Base-by-base conservation (phyloP, 53 echinoderm and acorn worm species). In the Patiria pectinifera region DNA sequence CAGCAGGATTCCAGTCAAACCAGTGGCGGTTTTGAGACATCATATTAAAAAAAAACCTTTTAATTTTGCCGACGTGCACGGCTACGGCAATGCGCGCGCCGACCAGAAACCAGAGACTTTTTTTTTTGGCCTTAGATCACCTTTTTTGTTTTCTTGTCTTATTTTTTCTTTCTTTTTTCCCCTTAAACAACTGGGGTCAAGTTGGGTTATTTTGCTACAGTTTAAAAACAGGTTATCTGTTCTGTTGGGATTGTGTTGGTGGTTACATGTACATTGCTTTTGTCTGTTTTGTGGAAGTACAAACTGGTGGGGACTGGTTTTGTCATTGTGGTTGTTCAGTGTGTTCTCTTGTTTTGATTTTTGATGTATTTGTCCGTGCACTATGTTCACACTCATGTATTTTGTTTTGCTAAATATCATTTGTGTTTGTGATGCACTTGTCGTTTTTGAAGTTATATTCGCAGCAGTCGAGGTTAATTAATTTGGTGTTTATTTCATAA, bases 401-500 rank as follows among this genome's bases (percentile, higher is more conserved):
- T 62, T 84, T 43, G 43, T 59, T 69, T 85, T 6, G 22, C 43
- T 45, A 35, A 26, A 22, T 61, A 22, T 12, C 2, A 9, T 45
- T 6, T 35, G 14, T 83, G 82, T 82, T 59, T 25, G 83, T 83
- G 46, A 11, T 83, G 35, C 44, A 83, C 62, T n/a, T 60, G 26
- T 83, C 26, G 83, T 61, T 62, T 83, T 22, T 83, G 62, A 26
- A 60, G 44, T 83, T 2, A 7, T 58, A 16, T n/a, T 43, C 13
- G 83, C 11, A 74, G 10, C 16, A 26, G 23, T 62, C 14, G 25
- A 59, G 83, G 60, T 62, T 83, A 16, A 83, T 35, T 83, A 83
- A 83, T 16, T 24, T 83, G 60, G 62, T 60, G 83, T 13, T 22
- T 10, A 11, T 61, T 83, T 15, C 7, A 9, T 83, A 83, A 44